Evolutionary conservation across 1,140 invertebrate species (phyloP).

Genomic region (Drosophila ercepeae): DNA sequence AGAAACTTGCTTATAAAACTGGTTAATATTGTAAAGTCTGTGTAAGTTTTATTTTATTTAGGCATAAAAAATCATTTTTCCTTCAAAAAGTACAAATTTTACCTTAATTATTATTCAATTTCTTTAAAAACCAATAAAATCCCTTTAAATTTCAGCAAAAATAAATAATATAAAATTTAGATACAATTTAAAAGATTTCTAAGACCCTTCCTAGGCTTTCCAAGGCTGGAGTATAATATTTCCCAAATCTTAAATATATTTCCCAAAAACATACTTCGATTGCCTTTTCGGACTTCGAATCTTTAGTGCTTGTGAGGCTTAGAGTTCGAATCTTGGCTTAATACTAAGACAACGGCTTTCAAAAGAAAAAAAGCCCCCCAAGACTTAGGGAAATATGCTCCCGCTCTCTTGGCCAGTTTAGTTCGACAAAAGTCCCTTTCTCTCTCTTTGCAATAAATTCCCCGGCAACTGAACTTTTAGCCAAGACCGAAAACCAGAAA

Average conservation of each 20-base stretch:
- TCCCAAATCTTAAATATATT: neutral
- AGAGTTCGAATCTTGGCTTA: conserved; percentile 1
- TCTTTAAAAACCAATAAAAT: too few relatives aligned
- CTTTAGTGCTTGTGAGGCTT: neutral
- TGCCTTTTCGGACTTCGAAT: conserved; percentile 9
- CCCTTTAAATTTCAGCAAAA: too few relatives aligned
- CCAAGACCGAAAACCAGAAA: conserved; percentile 59
- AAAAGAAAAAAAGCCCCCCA: conserved; percentile 5
- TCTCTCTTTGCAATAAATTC: conserved; percentile 7
- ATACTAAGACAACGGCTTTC: neutral
- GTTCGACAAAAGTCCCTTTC: neutral
- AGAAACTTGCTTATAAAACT: too few relatives aligned
- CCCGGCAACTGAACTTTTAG: conserved; percentile 50
- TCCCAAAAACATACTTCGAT: neutral
- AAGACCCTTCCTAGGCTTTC: conserved; percentile 1
- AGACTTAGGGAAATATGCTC: conserved; percentile 28
- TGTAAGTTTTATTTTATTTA: too few relatives aligned
- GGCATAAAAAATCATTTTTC: too few relatives aligned
- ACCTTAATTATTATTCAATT: too few relatives aligned
- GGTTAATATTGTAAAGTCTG: too few relatives aligned
- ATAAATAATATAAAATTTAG: too few relatives aligned
- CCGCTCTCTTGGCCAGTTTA: conserved; percentile 1
- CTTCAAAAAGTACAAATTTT: too few relatives aligned
- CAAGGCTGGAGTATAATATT: neutral
- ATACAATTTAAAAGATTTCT: too few relatives aligned